phyloP scores from a whole-genome alignment of 2,113 vertebrate genomes.

The Bubo bubo region DNA sequence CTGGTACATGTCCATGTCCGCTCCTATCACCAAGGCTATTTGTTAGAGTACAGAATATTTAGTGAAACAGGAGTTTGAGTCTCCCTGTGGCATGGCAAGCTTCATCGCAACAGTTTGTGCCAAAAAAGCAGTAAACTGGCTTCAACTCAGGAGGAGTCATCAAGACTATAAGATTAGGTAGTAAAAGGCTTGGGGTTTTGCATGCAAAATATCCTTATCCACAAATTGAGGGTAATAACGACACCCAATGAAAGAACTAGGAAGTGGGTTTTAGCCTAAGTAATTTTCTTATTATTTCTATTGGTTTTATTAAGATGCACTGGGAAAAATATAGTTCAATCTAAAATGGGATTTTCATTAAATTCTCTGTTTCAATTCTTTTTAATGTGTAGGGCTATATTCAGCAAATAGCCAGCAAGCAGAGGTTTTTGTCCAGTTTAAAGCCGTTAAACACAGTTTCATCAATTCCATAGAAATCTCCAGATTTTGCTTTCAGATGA shows the following conservation, averaged over 20 bases:
- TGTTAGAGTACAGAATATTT: accelerated
- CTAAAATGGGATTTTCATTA: background rate
- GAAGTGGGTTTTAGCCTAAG: background rate
- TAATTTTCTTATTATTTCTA: background rate
- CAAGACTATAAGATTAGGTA: accelerated
- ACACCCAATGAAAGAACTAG: background rate
- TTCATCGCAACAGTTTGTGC: no score
- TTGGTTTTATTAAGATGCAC: background rate
- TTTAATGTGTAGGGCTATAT: background rate
- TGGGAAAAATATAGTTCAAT: background rate
- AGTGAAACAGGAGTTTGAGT: background rate
- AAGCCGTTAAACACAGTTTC: background rate
- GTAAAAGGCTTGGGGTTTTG: background rate
- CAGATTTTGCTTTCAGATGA: background rate
- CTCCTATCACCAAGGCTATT: background rate
- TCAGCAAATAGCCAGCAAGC: background rate
- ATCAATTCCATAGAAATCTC: background rate
- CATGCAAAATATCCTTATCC: background rate
- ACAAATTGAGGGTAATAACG: background rate
- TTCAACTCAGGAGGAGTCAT: background rate
- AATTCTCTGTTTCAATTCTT: background rate
- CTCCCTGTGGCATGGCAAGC: background rate
- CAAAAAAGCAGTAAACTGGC: no score
- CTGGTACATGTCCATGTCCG: accelerated
- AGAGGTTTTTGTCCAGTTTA: background rate